Base-by-base conservation (phyloP, 2,888 invertebrate genomes). In the Aleiodes leptofemur region DNA sequence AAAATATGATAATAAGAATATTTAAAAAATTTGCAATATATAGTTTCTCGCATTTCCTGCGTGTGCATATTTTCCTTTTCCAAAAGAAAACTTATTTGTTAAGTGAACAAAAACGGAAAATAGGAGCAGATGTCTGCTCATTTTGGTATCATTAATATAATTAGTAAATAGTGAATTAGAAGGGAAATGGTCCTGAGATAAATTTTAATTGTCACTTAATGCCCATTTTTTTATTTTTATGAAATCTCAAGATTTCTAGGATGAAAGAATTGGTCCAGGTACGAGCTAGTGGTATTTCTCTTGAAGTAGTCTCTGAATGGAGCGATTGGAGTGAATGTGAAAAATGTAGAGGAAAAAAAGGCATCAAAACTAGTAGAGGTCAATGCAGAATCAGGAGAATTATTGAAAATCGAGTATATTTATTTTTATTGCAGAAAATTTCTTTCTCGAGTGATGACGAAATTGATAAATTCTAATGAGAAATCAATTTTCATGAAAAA, bases 241-340 rank as follows among this genome's bases (percentile, higher is more conserved):
- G 11, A 9, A 43, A 38, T 55, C 2, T 38, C 14, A 59, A 89
- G 89, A 79, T 86, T 69, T 91, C 91, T 11, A 85, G 86, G 68
- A 89, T 89, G 80, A 78, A 83, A 48, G 91, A 91, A 64, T 90
- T 90, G 76, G 80, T 83, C 4, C 83, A 86, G 56, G 83, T 92
- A n/a, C 87, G 91, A 78, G 86, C 90, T 13, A 79, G 88, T 69
- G 90, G 90, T 72, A 80, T 91, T 53, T 85, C 83, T 69, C 86
- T 92, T 72, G 91, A 91, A 84, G 78, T 92, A 48, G 82, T 90
- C 29, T 91, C 91, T 3, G 89, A 91, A 81, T 92, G 92, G 92
- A 90, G 89, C 72, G 82, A 88, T 3, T 92, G 92, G 92, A 86
- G 91, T 4, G 83, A 87, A n/a, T 93, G 93, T 82, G 90, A 91